Percentiles rank a stretch among this genome's conserved stretches.
Evolutionary conservation across 2,888 invertebrate species (phyloP).

Genomic region (Frankliniella fusca): DNA sequence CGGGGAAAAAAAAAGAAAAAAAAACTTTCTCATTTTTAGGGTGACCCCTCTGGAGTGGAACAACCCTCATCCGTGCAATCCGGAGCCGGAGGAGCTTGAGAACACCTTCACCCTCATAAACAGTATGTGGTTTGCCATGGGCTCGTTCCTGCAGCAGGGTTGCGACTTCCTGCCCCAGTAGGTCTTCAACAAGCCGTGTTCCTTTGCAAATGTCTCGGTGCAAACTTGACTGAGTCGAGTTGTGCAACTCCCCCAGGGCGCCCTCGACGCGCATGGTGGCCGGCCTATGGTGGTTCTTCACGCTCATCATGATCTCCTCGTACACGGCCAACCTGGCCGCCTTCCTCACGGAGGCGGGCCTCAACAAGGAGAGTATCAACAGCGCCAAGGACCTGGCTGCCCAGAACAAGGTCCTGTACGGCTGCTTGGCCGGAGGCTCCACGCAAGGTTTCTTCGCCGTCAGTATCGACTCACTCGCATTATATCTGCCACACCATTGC

Average conservation of each 20-base stretch:
- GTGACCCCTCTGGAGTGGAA: constrained; percentile 96
- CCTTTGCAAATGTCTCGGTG: neutral
- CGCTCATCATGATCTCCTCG: constrained; percentile 84
- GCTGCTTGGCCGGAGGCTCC: constrained; percentile 80
- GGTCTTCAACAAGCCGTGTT: constrained; percentile 45
- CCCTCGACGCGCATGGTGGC: constrained; percentile 83
- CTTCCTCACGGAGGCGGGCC: constrained; percentile 83
- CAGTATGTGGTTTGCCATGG: constrained; percentile 96
- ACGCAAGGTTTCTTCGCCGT: constrained; percentile 88
- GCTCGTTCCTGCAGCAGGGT: constrained; percentile 92
- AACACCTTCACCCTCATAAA: constrained; percentile 90
- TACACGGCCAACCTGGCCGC: constrained; percentile 94
- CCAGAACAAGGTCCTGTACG: constrained; percentile 95
- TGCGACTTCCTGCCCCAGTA: constrained; percentile 94
- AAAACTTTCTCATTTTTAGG: constrained; percentile 51
- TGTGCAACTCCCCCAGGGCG: constrained; percentile 56
- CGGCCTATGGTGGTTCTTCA: constrained; percentile 92
- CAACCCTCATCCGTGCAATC: constrained; percentile 80
- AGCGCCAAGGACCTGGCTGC: constrained; percentile 87
- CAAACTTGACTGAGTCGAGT: neutral
- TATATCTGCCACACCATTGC: too few species aligned
- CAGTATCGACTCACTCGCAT: constrained; percentile 38
- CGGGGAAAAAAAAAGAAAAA: too few species aligned
- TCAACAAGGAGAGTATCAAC: constrained; percentile 77
- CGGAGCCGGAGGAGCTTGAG: constrained; percentile 77